These are phyloP conservation scores for Chelon labrosus DNA, from an alignment of 2,797 vertebrate genomes.

Conservation along the genomic window DNA sequence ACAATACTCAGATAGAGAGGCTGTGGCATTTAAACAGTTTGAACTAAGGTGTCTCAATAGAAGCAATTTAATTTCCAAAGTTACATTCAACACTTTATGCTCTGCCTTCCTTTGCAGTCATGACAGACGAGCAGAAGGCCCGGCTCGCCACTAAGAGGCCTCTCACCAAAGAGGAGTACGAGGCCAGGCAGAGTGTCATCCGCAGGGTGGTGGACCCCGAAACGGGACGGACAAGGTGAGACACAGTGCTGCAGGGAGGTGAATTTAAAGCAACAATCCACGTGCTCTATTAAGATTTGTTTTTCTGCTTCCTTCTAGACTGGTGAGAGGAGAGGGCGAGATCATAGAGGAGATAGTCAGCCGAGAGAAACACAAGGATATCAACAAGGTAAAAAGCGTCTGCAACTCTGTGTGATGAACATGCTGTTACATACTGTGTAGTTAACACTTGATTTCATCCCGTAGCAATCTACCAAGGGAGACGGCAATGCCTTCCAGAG, in stretches of 20 bases:
- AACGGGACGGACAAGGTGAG: conserved; percentile 92
- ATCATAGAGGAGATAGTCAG: conserved; percentile 97
- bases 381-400: conserved; percentile 90
- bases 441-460: conserved; percentile 17
- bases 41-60: not conserved
- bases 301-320: conserved; percentile 70
- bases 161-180: conserved; percentile 97
- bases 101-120: conserved; percentile 75
- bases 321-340: conserved; percentile 96
- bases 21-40: no score
- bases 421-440: rapidly evolving
- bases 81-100: not conserved
- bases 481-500: conserved; percentile 92
- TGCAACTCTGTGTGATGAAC: not conserved
- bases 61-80: not conserved
- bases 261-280: not conserved
- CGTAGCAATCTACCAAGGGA: conserved; percentile 91
- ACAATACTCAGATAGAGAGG: no score
- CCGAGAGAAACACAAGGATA: conserved; percentile 93
- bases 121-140: conserved; percentile 97
- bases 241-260: not conserved
- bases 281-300: not conserved
- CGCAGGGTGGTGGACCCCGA: conserved; percentile 93
- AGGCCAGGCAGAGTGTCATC: conserved; percentile 94
- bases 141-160: conserved; percentile 96